Evolutionary conservation across 2,113 vertebrate species (phyloP), one percentile per base, ranked within the genome.

Genomic region (Caloenas nicobarica): DNA sequence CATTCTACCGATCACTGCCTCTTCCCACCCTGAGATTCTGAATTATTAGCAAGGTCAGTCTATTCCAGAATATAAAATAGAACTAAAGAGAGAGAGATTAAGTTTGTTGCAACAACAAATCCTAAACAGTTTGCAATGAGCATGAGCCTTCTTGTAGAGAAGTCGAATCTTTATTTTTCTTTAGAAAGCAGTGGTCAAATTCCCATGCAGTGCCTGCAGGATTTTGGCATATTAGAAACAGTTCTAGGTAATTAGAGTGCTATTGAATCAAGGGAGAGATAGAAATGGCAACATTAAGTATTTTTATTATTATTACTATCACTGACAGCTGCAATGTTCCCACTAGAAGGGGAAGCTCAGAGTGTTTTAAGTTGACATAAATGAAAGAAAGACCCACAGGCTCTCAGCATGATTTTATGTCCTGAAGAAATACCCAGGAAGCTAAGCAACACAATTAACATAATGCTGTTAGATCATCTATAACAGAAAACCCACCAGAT

Each of bases 91-190:
- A 72, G 68, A 57, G 53, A 88, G 58, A 86, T 94, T 54, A 92
- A 50, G 21, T 84, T 94, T 82, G 50, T 89, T 93, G 87, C 77
- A 91, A 88, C 74, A 94, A 26, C 57, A 79, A 91, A 84, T 50
- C 62, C 34, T 38, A 28, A 70, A 86, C 53, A 53, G 42, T 68
- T 89, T 5, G 11, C 56, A 81, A 87, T 44, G 40, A 44, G 34
- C 38, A 53, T 79, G 78, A 84, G 38, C 64, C 42, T 88, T 95
- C 86, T 84, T 78, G 73, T 53, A 48, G 29, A 87, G 44, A 56
- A 93, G 60, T 81, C 44, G 56, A 83, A 57, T 69, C 34, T 57
- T 73, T 54, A 29, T 83, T 79, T 70, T n/a, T 26, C 28, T 91
- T 65, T 92, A 61, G 36, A 87, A 91, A 57, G 57, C 23, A 81